Conservation (phyloP, 2,113 vertebrate species). For the Nannobrachium achirus region DNA sequence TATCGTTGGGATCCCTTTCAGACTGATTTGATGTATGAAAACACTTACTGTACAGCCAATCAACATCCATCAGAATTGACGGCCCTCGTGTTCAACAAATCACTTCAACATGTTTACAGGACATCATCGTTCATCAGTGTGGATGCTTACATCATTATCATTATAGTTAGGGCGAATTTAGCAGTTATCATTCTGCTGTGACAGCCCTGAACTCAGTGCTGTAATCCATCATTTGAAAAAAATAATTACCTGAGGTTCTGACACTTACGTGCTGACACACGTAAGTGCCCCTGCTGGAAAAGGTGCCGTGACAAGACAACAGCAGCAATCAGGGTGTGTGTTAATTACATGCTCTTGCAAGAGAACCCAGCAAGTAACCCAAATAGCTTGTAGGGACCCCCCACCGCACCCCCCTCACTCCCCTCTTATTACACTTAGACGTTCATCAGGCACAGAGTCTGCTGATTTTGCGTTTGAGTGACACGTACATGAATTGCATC, state of each 20-base stretch:
- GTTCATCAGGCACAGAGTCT: background rate
- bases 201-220: background rate
- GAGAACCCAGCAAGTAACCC: background rate
- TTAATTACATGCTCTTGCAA: background rate
- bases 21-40: too few species aligned
- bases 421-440: background rate
- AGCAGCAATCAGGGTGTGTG: background rate
- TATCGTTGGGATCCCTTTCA: too few species aligned
- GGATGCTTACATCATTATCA: too few species aligned
- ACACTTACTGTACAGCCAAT: too few species aligned
- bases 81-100: too few species aligned
- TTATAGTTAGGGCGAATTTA: too few species aligned
- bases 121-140: too few species aligned
- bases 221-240: background rate
- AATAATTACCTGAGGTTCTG: background rate
- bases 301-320: background rate
- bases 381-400: background rate
- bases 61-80: too few species aligned
- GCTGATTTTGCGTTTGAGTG: constrained; percentile 8
- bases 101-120: too few species aligned
- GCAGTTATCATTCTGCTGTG: too few species aligned
- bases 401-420: too few species aligned
- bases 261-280: background rate
- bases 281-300: too few species aligned
- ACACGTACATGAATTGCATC: constrained; percentile 30